phyloP scores from a whole-genome alignment of 2,113 vertebrate genomes.

The Suricata suricatta region DNA sequence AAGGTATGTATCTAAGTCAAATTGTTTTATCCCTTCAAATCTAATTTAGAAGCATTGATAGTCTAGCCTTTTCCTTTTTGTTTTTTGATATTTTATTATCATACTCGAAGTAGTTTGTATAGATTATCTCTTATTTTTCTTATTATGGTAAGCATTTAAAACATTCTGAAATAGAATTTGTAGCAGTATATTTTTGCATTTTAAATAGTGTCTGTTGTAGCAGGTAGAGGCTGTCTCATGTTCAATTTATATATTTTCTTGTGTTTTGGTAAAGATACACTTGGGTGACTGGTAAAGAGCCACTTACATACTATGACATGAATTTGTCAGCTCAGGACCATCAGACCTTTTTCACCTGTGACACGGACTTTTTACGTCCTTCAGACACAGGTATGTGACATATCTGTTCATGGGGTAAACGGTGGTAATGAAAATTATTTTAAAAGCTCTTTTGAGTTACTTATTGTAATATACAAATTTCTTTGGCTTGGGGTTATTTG shows the following conservation, averaged over 20 bases:
- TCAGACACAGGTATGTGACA: slow-evolving; percentile 92
- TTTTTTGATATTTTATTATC: slow-evolving; percentile 39
- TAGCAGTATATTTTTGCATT: slow-evolving; percentile 10
- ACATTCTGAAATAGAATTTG: slow-evolving; percentile 44
- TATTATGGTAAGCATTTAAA: slow-evolving; percentile 38
- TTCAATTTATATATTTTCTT: slow-evolving; percentile 63
- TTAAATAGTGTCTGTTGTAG: slow-evolving; percentile 38
- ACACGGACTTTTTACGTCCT: slow-evolving; percentile 93
- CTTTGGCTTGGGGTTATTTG: slow-evolving; percentile 41
- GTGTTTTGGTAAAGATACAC: slow-evolving; percentile 89
- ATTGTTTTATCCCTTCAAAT: slow-evolving; percentile 36
- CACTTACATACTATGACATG: slow-evolving; percentile 99
- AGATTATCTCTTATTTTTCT: slow-evolving; percentile 29
- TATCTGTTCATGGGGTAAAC: slow-evolving; percentile 17
- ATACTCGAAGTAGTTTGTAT: neutral
- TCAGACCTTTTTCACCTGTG: slow-evolving; percentile 98
- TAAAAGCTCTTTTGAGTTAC: neutral
- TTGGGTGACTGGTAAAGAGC: slow-evolving; percentile 99
- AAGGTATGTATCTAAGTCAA: slow-evolving; percentile 7
- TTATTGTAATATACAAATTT: slow-evolving; percentile 38
- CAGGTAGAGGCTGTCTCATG: neutral
- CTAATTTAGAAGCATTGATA: slow-evolving; percentile 21
- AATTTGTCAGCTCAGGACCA: slow-evolving; percentile 99
- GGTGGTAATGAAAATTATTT: slow-evolving; percentile 40
- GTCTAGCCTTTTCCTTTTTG: slow-evolving; percentile 4